Conservation (phyloP, 2,888 invertebrate species). For the Cataglyphis albicans region DNA sequence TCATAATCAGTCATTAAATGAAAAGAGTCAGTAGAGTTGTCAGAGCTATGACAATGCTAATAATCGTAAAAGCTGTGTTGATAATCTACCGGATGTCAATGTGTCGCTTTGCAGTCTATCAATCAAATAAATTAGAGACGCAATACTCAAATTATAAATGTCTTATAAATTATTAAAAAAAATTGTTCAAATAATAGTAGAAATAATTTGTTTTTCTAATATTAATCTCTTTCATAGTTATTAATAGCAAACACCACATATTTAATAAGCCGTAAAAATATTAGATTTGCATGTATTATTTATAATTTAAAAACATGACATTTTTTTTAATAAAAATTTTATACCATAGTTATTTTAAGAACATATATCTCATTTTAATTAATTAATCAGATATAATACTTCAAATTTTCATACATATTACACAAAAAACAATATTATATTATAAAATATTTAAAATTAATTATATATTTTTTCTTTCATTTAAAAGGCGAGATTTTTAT, state of each 20-base stretch:
- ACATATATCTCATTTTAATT: not conserved
- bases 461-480: not conserved
- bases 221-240: not conserved
- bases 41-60: not conserved
- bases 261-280: not conserved
- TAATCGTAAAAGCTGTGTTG: not conserved
- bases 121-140: not conserved
- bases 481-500: not conserved
- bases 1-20: constrained; percentile 5
- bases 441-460: not conserved
- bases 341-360: not conserved
- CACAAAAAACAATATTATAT: not conserved
- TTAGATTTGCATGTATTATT: not conserved
- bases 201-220: not conserved
- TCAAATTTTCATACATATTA: not conserved
- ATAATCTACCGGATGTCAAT: not conserved
- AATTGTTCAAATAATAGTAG: not conserved
- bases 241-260: not conserved
- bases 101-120: not conserved
- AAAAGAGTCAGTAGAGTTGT: not conserved
- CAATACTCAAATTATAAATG: not conserved
- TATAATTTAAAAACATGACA: not conserved
- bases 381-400: not conserved
- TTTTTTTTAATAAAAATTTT: not conserved
- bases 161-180: not conserved